Conservation (phyloP, 2,888 invertebrate genomes). For the Phengaris arion region DNA sequence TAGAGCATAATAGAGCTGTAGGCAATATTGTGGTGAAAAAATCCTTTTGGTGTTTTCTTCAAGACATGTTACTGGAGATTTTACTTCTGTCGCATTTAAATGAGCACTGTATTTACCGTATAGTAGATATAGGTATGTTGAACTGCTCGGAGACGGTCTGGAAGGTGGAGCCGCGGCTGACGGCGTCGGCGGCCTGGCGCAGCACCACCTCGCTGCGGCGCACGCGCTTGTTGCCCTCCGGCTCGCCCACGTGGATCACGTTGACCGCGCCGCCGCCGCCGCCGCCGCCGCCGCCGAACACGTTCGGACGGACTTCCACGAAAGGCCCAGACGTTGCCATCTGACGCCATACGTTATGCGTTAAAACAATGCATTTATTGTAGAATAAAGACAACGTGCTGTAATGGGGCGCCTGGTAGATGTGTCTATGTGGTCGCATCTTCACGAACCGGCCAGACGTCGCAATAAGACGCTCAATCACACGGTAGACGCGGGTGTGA, state of each 20-base stretch:
- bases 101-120: slow-evolving; percentile 66
- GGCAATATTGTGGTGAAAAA: no score
- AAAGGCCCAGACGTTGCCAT: slow-evolving; percentile 43
- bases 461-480: no score
- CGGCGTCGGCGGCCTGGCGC: slow-evolving; percentile 90
- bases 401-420: no score
- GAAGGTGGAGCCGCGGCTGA: slow-evolving; percentile 92
- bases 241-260: slow-evolving; percentile 54
- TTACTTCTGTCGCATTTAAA: no score
- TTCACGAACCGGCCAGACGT: no score
- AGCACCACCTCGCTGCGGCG: slow-evolving; percentile 87
- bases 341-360: neutral
- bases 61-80: no score
- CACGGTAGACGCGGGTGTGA: no score
- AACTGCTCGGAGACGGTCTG: slow-evolving; percentile 92
- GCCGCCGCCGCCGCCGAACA: slow-evolving; percentile 58
- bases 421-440: no score
- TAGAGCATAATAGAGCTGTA: no score
- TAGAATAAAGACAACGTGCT: neutral
- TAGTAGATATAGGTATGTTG: slow-evolving; percentile 92
- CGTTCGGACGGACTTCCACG: slow-evolving; percentile 58
- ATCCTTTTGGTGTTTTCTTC: no score
- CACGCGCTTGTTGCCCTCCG: slow-evolving; percentile 76
- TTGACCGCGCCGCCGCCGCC: slow-evolving; percentile 82
- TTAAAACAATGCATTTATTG: neutral